phyloP scores from a whole-genome alignment of 1,140 invertebrate species.

The Sinonovacula constricta region DNA sequence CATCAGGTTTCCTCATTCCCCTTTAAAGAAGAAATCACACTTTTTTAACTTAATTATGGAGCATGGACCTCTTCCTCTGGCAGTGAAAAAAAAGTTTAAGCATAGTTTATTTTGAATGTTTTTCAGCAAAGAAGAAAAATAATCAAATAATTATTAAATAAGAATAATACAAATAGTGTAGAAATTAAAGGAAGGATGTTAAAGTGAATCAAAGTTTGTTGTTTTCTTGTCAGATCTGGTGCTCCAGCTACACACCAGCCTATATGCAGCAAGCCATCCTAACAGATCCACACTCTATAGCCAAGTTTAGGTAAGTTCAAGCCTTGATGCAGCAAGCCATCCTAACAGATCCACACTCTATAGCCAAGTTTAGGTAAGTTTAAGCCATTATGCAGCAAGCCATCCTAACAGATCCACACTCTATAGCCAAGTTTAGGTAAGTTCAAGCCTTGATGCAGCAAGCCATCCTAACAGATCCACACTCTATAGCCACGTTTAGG shows the following conservation, averaged over 20 bases:
- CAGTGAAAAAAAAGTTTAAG: not conserved
- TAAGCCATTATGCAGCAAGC: too few relatives aligned
- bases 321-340: too few relatives aligned
- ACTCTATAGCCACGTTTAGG: too few relatives aligned
- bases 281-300: constrained; percentile 65
- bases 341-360: too few relatives aligned
- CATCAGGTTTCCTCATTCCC: too few relatives aligned
- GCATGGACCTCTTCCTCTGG: not conserved
- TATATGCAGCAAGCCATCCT: constrained; percentile 61
- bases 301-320: constrained; percentile 65
- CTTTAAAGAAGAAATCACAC: too few relatives aligned
- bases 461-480: too few relatives aligned
- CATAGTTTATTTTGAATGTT: not conserved
- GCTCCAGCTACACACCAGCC: constrained; percentile 61
- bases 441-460: too few relatives aligned
- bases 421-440: too few relatives aligned
- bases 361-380: too few relatives aligned
- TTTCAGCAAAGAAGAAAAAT: not conserved
- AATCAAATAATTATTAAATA: not conserved
- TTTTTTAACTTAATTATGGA: constrained; percentile 1
- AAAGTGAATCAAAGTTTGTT: not conserved
- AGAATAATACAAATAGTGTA: not conserved
- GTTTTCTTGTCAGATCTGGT: constrained; percentile 69
- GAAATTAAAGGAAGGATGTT: too few relatives aligned
- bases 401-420: too few relatives aligned